Evolutionary conservation across 1,140 invertebrate genomes (phyloP).

Genomic region (Megathymus violae): DNA sequence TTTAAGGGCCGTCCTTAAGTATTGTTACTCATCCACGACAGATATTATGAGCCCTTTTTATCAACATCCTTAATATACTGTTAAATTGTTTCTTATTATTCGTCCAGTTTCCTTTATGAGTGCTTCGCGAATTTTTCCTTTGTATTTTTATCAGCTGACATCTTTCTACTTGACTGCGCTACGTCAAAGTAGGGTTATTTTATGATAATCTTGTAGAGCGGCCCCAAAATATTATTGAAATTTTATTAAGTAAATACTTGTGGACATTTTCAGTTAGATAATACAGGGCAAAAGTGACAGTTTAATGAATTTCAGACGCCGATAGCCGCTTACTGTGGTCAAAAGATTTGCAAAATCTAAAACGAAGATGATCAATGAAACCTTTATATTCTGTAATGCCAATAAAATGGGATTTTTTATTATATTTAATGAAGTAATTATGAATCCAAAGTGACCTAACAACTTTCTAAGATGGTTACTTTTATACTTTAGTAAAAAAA

Average conservation of each 20-base stretch:
- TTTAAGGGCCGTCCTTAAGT: background rate
- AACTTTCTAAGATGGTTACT: no score
- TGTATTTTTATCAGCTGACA: constrained; percentile 22
- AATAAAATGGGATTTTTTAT: no score
- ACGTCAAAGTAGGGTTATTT: constrained; percentile 5
- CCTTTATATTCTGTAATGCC: no score
- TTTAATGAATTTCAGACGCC: background rate
- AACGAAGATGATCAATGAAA: no score
- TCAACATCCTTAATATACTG: constrained; percentile 11
- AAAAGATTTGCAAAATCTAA: no score
- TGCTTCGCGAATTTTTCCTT: constrained; percentile 9
- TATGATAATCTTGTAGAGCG: constrained; percentile 9
- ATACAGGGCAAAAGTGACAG: background rate
- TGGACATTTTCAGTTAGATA: background rate
- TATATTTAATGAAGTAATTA: no score
- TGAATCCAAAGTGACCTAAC: no score
- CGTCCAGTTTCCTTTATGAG: constrained; percentile 13
- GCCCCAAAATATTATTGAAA: constrained; percentile 7
- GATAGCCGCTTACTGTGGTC: no score
- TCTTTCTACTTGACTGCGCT: constrained; percentile 2
- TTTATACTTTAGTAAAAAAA: no score
- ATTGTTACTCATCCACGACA: constrained; percentile 1
- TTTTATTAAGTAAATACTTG: constrained; percentile 8
- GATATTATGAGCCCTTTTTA: constrained; percentile 13
- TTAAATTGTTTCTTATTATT: constrained; percentile 15